Evolutionary conservation across 2,797 vertebrate species (phyloP).

Genomic region (Apogon hyalosoma): DNA sequence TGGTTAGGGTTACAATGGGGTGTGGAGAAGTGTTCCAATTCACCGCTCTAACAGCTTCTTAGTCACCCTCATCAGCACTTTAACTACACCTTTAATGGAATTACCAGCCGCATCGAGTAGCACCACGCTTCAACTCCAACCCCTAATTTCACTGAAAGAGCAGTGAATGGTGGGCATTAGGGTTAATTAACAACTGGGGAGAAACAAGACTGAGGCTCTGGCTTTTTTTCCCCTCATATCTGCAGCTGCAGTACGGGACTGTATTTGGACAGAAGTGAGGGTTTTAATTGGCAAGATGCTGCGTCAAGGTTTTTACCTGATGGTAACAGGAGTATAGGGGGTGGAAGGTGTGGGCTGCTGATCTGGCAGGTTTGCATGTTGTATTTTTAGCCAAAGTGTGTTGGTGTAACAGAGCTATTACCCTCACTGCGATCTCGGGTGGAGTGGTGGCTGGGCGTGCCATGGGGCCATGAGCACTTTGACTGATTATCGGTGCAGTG

Average conservation of each 20-base stretch:
- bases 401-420: constrained; percentile 70
- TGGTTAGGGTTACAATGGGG: constrained; percentile 52
- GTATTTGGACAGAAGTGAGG: constrained; percentile 61
- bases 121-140: constrained; percentile 54
- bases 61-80: constrained; percentile 62
- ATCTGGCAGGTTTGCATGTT: constrained; percentile 69
- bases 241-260: constrained; percentile 53
- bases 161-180: constrained; percentile 27
- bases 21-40: constrained; percentile 50
- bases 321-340: constrained; percentile 31
- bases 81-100: constrained; percentile 72
- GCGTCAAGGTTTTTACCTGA: constrained; percentile 69
- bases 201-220: constrained; percentile 20
- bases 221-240: constrained; percentile 6
- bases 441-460: constrained; percentile 73
- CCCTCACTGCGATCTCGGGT: constrained; percentile 60
- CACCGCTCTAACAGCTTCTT: constrained; percentile 59
- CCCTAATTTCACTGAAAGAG: constrained; percentile 31
- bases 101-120: constrained; percentile 44
- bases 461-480: constrained; percentile 64
- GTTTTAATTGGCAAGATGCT: constrained; percentile 79
- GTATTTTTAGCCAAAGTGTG: constrained; percentile 71
- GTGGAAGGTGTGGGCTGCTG: constrained; percentile 56
- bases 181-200: constrained; percentile 43
- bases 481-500: constrained; percentile 76